Evolutionary conservation across 2,888 invertebrate species (phyloP).

Genomic region (Drosophila helvetica): DNA sequence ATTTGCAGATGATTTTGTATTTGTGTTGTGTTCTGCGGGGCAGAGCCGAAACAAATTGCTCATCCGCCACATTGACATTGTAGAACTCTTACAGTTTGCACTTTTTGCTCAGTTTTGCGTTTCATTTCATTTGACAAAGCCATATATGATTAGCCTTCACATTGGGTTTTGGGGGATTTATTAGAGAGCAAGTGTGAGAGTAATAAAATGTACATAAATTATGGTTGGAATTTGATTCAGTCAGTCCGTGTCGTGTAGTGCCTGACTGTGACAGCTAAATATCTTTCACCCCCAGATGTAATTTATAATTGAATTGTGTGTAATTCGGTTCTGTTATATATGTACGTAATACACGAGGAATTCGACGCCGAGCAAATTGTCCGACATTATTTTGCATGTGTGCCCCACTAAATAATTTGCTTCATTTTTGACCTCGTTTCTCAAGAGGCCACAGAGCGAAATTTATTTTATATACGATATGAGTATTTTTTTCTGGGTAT

Average conservation of each 20-base stretch:
- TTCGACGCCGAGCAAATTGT: constrained; percentile 19
- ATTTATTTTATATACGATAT: constrained; percentile 28
- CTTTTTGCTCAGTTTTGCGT: constrained; percentile 30
- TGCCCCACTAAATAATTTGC: constrained; percentile 51
- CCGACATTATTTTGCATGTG: constrained; percentile 14
- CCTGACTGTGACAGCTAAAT: constrained; percentile 16
- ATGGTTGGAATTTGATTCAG: constrained; percentile 34
- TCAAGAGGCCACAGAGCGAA: constrained; percentile 32
- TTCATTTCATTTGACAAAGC: constrained; percentile 57
- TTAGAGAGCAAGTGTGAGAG: constrained; percentile 45
- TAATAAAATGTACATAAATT: constrained; percentile 39
- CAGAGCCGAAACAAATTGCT: constrained; percentile 45
- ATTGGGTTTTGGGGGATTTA: constrained; percentile 19
- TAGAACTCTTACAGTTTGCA: constrained; percentile 35
- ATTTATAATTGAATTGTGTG: constrained; percentile 35
- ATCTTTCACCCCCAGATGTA: constrained; percentile 9
- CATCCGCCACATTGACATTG: constrained; percentile 68
- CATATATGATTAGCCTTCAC: constrained; percentile 21
- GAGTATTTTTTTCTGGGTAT: neutral
- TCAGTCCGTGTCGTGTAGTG: neutral
- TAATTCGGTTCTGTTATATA: constrained; percentile 1
- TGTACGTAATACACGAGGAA: neutral
- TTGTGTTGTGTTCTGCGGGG: constrained; percentile 7
- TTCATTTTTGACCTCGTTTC: constrained; percentile 66
- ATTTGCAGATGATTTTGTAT: constrained; percentile 31